A percentile compares a stretch with the other conserved stretches of the same genome.
Evolutionary conservation across 2,113 vertebrate genomes (phyloP).

Genomic region (Archilochus colubris): DNA sequence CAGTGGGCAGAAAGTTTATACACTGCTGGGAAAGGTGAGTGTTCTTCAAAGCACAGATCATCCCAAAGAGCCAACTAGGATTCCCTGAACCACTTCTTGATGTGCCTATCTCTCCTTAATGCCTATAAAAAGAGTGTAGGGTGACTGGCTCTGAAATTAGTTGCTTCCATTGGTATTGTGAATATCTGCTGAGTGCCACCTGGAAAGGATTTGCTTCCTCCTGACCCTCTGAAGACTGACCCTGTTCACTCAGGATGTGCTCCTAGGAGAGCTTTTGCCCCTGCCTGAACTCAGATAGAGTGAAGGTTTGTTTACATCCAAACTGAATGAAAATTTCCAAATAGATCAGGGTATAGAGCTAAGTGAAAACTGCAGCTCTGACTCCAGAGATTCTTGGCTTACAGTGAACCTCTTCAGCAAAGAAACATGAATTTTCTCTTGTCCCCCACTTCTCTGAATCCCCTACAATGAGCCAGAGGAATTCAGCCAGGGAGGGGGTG

Average conservation of each 20-base stretch:
- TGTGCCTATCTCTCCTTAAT: slow-evolving; percentile 22
- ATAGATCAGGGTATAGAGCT: neutral
- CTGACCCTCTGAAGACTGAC: neutral
- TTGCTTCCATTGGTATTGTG: slow-evolving; percentile 5
- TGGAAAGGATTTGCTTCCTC: slow-evolving; percentile 44
- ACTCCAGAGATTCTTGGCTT: slow-evolving; percentile 44
- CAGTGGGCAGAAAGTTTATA: neutral
- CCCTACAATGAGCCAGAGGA: neutral
- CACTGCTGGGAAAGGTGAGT: neutral
- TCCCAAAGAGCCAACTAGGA: neutral
- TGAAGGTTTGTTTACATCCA: slow-evolving; percentile 55
- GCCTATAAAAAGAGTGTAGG: neutral
- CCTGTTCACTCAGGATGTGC: neutral
- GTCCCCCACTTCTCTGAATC: neutral
- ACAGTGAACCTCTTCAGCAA: slow-evolving; percentile 5
- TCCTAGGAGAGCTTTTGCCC: slow-evolving; percentile 45
- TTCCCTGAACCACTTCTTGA: neutral
- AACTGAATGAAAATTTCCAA: slow-evolving; percentile 48
- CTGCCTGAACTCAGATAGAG: slow-evolving; percentile 49
- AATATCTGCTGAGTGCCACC: slow-evolving; percentile 5
- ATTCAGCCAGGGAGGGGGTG: neutral
- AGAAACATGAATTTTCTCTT: slow-evolving; percentile 30
- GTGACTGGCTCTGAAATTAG: slow-evolving; percentile 20
- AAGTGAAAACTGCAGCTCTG: slow-evolving; percentile 15
- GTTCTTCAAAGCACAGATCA: neutral